A percentile compares a stretch with the other conserved stretches of the same genome.
phyloP scores from a whole-genome alignment of 2,888 invertebrate genomes.

The Hemicrepidius hirtus region DNA sequence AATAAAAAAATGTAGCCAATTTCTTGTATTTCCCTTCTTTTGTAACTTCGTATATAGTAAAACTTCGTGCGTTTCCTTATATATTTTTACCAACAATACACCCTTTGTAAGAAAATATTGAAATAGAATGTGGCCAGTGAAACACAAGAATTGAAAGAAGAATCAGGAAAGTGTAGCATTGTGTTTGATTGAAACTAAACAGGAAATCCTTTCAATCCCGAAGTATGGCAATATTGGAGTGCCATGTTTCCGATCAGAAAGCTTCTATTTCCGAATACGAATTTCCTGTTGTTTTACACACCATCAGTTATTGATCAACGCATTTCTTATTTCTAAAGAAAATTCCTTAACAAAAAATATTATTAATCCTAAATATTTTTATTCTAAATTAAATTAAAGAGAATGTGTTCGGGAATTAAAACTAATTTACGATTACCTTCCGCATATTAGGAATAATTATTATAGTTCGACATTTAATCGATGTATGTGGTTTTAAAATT shows the following conservation, averaged over 20 bases:
- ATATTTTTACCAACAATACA: constrained; percentile 1
- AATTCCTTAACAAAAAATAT: constrained; percentile 1
- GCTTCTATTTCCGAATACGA: constrained; percentile 43
- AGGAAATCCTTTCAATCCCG: constrained; percentile 33
- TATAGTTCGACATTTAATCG: no score
- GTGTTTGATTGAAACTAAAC: constrained; percentile 35
- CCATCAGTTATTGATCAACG: constrained; percentile 32
- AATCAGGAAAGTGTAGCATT: constrained; percentile 15
- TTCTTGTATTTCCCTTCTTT: background rate
- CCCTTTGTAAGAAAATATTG: constrained; percentile 26
- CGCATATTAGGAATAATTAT: no score
- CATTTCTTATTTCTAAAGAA: constrained; percentile 16
- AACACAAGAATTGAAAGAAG: constrained; percentile 13
- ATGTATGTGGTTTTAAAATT: no score
- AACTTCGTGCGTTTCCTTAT: background rate
- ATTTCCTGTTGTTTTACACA: constrained; percentile 45
- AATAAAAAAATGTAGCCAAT: background rate
- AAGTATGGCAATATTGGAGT: constrained; percentile 43
- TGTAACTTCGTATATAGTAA: background rate
- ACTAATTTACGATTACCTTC: no score
- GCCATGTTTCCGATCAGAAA: constrained; percentile 44
- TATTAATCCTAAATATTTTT: no score
- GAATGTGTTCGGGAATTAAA: no score
- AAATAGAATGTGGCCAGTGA: constrained; percentile 27
- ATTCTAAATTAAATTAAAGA: no score